Evolutionary conservation across 2,797 vertebrate species (phyloP).

Genomic region (Valencia hispanica): DNA sequence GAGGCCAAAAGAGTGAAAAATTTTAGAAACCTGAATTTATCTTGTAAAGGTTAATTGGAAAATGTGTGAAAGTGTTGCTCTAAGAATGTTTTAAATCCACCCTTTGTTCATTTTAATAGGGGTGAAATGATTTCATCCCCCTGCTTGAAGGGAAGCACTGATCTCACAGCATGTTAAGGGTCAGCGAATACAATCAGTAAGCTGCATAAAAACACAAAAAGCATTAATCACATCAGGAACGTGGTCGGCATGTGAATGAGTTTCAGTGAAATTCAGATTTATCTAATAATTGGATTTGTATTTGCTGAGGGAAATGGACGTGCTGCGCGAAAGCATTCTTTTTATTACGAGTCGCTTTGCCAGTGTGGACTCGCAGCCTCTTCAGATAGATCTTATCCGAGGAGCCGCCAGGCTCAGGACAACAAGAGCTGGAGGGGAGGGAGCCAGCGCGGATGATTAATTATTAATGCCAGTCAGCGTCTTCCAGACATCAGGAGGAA

Average conservation of each 20-base stretch:
- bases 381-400: slow-evolving; percentile 62
- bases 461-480: slow-evolving; percentile 75
- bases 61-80: slow-evolving; percentile 41
- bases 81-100: slow-evolving; percentile 25
- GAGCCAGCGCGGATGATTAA: slow-evolving; percentile 68
- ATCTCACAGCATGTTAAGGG: slow-evolving; percentile 50
- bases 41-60: slow-evolving; percentile 64
- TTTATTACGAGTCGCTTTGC: slow-evolving; percentile 31
- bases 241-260: slow-evolving; percentile 54
- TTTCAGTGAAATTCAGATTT: slow-evolving; percentile 51
- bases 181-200: slow-evolving; percentile 56
- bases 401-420: slow-evolving; percentile 46
- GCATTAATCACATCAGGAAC: slow-evolving; percentile 52
- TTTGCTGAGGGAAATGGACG: slow-evolving; percentile 55
- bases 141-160: slow-evolving; percentile 32
- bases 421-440: slow-evolving; percentile 59
- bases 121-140: slow-evolving; percentile 59
- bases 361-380: slow-evolving; percentile 36
- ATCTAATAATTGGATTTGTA: slow-evolving; percentile 74
- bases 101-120: slow-evolving; percentile 56
- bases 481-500: slow-evolving; percentile 73
- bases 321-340: slow-evolving; percentile 15
- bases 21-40: slow-evolving; percentile 24
- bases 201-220: slow-evolving; percentile 45
- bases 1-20: slow-evolving; percentile 12